Evolutionary conservation across 1,140 invertebrate genomes (phyloP).

Genomic region (Plodia interpunctella): DNA sequence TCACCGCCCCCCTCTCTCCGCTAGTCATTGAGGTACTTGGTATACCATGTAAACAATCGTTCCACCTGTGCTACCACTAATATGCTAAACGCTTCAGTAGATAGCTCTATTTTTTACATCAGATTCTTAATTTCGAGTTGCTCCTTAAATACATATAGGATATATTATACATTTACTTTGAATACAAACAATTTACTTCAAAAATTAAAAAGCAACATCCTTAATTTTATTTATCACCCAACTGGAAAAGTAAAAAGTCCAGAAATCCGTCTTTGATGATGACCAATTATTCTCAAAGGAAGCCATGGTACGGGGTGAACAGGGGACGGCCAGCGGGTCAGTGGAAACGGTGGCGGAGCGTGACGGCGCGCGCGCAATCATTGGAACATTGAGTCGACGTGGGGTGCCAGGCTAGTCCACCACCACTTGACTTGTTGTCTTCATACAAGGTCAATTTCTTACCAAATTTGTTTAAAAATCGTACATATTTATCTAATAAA

Average conservation of each 20-base stretch:
- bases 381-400: slow-evolving; percentile 35
- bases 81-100: slow-evolving; percentile 15
- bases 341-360: slow-evolving; percentile 37
- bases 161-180: too few species aligned
- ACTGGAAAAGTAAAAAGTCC: slow-evolving; percentile 12
- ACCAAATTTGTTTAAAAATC: background rate
- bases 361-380: slow-evolving; percentile 32
- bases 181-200: too few species aligned
- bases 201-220: background rate
- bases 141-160: too few species aligned
- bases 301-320: slow-evolving; percentile 1
- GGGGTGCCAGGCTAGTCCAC: slow-evolving; percentile 1
- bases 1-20: slow-evolving; percentile 34
- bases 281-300: slow-evolving; percentile 18
- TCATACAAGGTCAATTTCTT: slow-evolving; percentile 7
- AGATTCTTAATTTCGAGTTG: background rate
- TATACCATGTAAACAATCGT: slow-evolving; percentile 54
- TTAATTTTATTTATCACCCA: background rate
- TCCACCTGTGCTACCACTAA: slow-evolving; percentile 47
- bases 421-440: background rate
- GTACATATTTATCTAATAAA: too few species aligned
- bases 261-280: slow-evolving; percentile 7
- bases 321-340: slow-evolving; percentile 27
- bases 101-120: slow-evolving; percentile 2
- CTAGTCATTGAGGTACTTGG: slow-evolving; percentile 40